phyloP scores from a whole-genome alignment of 2,797 vertebrate species.

The Sarcoramphus papa region DNA sequence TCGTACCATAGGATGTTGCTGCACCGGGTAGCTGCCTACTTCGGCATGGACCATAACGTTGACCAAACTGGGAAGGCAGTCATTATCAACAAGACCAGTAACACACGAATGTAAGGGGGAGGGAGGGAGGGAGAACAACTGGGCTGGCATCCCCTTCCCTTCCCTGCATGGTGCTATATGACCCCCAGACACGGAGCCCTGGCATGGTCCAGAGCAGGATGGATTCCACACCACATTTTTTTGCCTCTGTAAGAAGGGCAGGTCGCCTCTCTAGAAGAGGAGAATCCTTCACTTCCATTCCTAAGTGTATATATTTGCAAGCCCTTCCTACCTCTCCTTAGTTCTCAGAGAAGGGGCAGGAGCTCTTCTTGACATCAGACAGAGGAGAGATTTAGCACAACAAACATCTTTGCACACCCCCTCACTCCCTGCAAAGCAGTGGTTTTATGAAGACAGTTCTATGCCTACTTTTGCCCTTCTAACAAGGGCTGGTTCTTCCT shows the following conservation, averaged over 20 bases:
- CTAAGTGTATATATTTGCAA: background rate
- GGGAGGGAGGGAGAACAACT: background rate
- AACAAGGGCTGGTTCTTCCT: background rate
- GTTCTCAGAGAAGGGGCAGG: background rate
- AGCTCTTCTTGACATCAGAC: background rate
- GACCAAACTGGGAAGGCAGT: slow-evolving; percentile 98
- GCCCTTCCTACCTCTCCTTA: background rate
- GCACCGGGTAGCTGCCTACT: slow-evolving; percentile 96
- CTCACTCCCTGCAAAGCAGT: background rate
- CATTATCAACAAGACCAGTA: slow-evolving; percentile 98
- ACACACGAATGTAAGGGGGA: slow-evolving; percentile 91
- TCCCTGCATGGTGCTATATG: background rate
- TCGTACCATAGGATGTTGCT: slow-evolving; percentile 99
- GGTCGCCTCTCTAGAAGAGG: background rate
- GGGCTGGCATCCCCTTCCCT: background rate
- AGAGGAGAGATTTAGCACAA: background rate
- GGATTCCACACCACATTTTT: background rate
- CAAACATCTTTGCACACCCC: accelerated
- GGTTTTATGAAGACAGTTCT: background rate
- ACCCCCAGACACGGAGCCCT: background rate
- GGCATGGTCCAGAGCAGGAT: background rate
- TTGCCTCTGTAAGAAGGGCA: background rate
- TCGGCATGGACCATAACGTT: slow-evolving; percentile 99
- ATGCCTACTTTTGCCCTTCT: background rate
- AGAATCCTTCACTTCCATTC: background rate